Percentiles rank a stretch among this genome's conserved stretches.
Conservation (phyloP, 2,888 invertebrate species). For the Cephus nigrinus region DNA sequence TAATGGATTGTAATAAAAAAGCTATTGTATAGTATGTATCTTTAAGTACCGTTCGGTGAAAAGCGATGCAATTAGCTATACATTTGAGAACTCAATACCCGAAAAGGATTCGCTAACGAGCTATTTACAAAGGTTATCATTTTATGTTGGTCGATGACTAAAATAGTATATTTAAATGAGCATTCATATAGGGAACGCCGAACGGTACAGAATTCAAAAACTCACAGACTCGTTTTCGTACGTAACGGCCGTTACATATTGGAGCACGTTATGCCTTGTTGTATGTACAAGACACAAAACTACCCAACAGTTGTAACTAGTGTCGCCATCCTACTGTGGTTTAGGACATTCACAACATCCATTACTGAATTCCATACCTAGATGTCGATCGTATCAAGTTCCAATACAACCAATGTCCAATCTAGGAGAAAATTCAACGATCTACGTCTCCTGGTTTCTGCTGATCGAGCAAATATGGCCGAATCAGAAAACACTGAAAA, state of each 20-base stretch:
- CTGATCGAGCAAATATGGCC: conserved; percentile 32
- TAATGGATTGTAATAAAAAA: neutral
- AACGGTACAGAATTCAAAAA: neutral
- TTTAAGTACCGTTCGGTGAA: neutral
- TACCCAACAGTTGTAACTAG: neutral
- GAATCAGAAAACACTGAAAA: conserved; percentile 42
- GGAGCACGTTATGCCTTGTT: neutral
- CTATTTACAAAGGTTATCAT: neutral
- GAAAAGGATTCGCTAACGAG: neutral
- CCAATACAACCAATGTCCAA: neutral
- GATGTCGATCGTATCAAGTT: neutral
- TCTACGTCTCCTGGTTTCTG: conserved; percentile 3
- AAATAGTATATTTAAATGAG: neutral
- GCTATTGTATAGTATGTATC: neutral
- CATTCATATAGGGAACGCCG: neutral
- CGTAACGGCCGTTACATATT: neutral
- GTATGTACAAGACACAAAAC: neutral
- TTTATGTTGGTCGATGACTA: neutral
- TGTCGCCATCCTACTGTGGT: neutral
- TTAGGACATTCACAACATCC: neutral
- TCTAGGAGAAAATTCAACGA: neutral
- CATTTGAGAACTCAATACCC: neutral
- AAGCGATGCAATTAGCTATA: neutral
- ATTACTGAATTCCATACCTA: neutral
- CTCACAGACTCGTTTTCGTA: neutral